Evolutionary conservation across 2,113 vertebrate genomes (phyloP), one percentile per base, ranked within the genome.

Genomic region (Pomatostomus ruficeps): DNA sequence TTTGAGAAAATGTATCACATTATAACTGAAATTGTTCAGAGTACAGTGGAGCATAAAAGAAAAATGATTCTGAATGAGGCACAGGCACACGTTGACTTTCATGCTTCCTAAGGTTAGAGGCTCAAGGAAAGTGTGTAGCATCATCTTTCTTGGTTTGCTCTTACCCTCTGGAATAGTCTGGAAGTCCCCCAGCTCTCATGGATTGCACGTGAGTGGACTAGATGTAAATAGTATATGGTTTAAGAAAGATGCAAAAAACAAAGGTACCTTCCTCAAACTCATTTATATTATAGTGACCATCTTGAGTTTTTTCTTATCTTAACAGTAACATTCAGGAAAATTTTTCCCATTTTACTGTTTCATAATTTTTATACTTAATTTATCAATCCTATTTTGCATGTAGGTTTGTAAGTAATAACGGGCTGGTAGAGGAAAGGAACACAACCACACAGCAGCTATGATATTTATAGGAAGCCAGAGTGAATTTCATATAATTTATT

Each of bases 41-140:
- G 48, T 88, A 97, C 75, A 94, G 45, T 88, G 89, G 80, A 96
- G 89, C 91, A 95, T 96, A 90, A 96, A 85, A 96, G 95, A 97
- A 85, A 97, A 97, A 95, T 91, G 10, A 96, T 88, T 97, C 81
- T 97, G 91, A 95, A 46, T 1, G 77, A 91, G 45, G 20, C 46
- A 73, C 11, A 91, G 51, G 75, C 66, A 89, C 89, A 95, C 52
- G 43, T 33, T 96, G 93, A 94, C 94, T 96, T 97, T 97, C 79
- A 97, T 94, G 61, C 90, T 96, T 89, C 91, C 71, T 97, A 46
- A 97, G 91, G 94, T 89, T 71, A 94, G 68, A 73, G 51, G 85
- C 75, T 91, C 58, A 96, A 94, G 57, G 74, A 29, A 93, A 95
- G 62, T 74, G n/a, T 73, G 68, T 66, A 96, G 85, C 51, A 83